These are phyloP conservation scores for Trigoniulus corallinus DNA, from an alignment of 1,140 invertebrate species.

Conservation along the genomic window DNA sequence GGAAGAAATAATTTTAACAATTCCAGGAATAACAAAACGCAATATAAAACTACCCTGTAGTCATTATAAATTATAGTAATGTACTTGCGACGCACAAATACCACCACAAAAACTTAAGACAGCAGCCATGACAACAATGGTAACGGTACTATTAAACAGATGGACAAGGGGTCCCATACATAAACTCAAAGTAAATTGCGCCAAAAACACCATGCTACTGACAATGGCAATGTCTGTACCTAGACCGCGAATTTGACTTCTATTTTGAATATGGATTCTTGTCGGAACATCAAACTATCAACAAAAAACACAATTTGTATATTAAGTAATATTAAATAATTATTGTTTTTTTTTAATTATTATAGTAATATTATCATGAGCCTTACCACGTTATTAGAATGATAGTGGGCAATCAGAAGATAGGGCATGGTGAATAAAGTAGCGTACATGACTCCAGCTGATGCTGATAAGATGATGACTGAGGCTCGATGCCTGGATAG, in stretches of 20 bases:
- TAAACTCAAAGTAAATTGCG: constrained; percentile 74
- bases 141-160: constrained; percentile 52
- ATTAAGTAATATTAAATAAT: background rate
- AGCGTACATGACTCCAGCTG: constrained; percentile 90
- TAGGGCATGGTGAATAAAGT: constrained; percentile 96
- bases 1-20: no score
- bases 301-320: background rate
- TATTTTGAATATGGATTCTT: background rate
- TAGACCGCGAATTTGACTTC: constrained; percentile 46
- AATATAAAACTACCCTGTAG: no score
- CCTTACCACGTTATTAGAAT: constrained; percentile 67
- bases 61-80: constrained; percentile 70
- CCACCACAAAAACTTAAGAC: constrained; percentile 67
- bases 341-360: background rate
- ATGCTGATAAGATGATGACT: constrained; percentile 77
- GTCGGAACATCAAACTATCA: background rate
- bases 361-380: no score
- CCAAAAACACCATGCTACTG: constrained; percentile 87
- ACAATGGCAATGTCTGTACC: constrained; percentile 88
- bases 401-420: constrained; percentile 80
- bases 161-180: constrained; percentile 72
- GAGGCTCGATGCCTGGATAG: constrained; percentile 50
- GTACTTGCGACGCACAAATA: constrained; percentile 62
- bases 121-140: constrained; percentile 61
- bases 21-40: no score